Percentiles rank a stretch among this genome's conserved stretches.
phyloP scores from a whole-genome alignment of 1,140 invertebrate species.

The Atopsyche davidsoni region DNA sequence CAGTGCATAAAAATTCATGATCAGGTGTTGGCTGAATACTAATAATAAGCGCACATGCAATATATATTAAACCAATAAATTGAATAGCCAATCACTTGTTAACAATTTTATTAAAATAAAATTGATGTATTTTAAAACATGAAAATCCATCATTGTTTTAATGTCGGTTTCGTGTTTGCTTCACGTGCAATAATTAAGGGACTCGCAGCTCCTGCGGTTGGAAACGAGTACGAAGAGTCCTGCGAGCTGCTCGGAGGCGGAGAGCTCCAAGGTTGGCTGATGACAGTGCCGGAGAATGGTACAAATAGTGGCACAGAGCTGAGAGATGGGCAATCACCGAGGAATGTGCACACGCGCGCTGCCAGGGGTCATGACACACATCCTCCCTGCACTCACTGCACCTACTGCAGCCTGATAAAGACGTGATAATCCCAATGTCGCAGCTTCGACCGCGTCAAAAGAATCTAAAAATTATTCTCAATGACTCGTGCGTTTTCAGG shows the following conservation, averaged over 20 bases:
- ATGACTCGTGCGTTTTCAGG: no score
- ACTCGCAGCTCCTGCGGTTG: neutral
- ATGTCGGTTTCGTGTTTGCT: no score
- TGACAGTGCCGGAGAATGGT: neutral
- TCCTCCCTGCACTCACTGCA: neutral
- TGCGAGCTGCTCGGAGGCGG: neutral
- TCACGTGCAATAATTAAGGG: neutral
- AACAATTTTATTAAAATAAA: no score
- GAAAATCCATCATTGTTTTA: no score
- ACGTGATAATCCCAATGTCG: neutral
- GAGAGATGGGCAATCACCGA: conserved; percentile 5
- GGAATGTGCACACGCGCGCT: conserved; percentile 2
- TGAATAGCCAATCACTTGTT: no score
- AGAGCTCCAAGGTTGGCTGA: conserved; percentile 1
- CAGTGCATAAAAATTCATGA: no score
- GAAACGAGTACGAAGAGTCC: no score
- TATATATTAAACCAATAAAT: no score
- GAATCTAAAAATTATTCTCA: no score
- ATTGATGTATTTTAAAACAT: no score
- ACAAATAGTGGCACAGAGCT: neutral
- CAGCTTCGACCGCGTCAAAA: neutral
- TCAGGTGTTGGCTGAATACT: no score
- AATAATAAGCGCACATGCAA: no score
- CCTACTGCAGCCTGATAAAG: neutral
- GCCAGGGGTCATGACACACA: conserved; percentile 3